Evolutionary conservation across 2,888 invertebrate species (phyloP), one percentile per base, ranked within the genome.

Genomic region (Tenthredo notha): DNA sequence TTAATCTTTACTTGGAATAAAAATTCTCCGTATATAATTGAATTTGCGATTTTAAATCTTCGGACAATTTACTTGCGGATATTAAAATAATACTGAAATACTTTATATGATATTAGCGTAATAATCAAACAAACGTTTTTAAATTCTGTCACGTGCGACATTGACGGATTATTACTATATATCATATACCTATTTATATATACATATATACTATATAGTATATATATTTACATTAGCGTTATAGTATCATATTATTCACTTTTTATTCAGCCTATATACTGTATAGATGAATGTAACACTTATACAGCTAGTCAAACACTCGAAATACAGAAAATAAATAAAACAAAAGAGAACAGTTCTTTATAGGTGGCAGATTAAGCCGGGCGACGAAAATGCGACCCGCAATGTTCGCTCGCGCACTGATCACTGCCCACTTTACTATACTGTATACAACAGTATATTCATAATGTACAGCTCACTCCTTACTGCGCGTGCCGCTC

Each of bases 351-450:
- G 12, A 61, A 61, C 61, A 21, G 29, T 67, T 15, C 9, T 2
- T 9, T 61, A 21, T n/a, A 21, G 21, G 18, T 43, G 7, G 7
- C 40, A 5, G 72, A 61, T 72, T n/a, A 72, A 72, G 12, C 72
- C 21, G 43, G 40, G 43, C 18, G 10, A 47, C 18, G 10, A 47
- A 77, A 33, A 29, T 25, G 33, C 29, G 50, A 77, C 54, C 75
- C 50, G 77, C 77, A 29, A 33, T 29, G 77, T 33, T 77, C 77
- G 77, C 77, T 29, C 50, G 77, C 33, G 50, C 77, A 77, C 77
- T 18, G 77, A 77, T 77, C 77, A 77, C 77, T 77, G 50, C 18
- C 50, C 18, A 25, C 70, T 47, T 15, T 43, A n/a, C 2, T n/a
- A n/a, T n/a, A n/a, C n/a, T n/a, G 7, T n/a, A 1, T n/a, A 75